Evolutionary conservation across 2,888 invertebrate genomes (phyloP), one percentile per base, ranked within the genome.

Genomic region (Desoria tigrina): DNA sequence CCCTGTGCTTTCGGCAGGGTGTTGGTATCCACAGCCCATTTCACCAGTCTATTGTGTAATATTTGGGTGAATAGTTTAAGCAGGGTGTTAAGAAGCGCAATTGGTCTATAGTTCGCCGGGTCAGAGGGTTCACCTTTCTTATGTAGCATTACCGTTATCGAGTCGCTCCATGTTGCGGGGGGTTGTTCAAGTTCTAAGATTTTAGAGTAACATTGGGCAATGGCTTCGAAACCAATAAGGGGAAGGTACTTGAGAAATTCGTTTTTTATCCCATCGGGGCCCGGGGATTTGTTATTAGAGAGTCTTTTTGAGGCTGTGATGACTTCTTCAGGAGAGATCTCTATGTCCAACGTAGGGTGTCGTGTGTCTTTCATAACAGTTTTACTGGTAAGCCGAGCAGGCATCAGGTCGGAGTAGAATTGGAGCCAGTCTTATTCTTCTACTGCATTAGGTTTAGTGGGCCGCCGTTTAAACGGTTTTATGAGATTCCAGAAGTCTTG

Each of bases 281-380:
- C 70, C 6, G 63, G 56, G 16, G 68, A 57, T 56, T 72, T 72
- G 1, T 56, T 39, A 32, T 21, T 59, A 14, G 39, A 45, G 7
- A 55, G 0, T 14, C 51, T 61, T 50, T 32, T 55, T 9, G 66
- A 18, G 21, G 62, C 65, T 9, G 11, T 6, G 16, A 21, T 3
- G 11, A 71, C 11, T 32, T 71, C 71, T 32, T 26, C 32, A n/a
- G 27, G 32, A n/a, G 51, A 56, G 21, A 71, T 54, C 2, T 14
- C 16, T 21, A 39, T 32, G 1, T n/a, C n/a, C n/a, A n/a, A n/a
- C n/a, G n/a, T n/a, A n/a, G n/a, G n/a, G n/a, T n/a, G n/a, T n/a
- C n/a, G 39, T 39, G 39, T 39, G 16, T 39, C 16, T 16, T 39
- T 16, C 39, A 9, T 39, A 39, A 9, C 16, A n/a, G n/a, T n/a